phyloP scores from a whole-genome alignment of 92 coral and sea anemone species.

The Parazoanthus swiftii region DNA sequence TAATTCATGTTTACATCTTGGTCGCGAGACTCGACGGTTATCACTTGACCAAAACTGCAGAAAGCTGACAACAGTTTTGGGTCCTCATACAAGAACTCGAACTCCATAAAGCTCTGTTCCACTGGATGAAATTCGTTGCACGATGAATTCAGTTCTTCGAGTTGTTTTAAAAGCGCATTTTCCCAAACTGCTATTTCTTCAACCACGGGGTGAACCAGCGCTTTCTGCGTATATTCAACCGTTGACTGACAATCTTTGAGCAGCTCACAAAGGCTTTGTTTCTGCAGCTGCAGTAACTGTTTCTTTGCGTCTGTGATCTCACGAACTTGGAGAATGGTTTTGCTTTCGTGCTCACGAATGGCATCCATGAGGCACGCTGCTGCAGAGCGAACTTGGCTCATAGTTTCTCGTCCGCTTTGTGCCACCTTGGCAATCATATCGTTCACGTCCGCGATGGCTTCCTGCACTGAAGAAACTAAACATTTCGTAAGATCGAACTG shows the following conservation, averaged over 20 bases:
- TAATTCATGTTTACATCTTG: conserved; percentile 23
- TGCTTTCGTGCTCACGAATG: conserved; percentile 26
- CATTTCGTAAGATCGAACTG: conserved; percentile 10
- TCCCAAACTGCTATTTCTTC: conserved; percentile 42
- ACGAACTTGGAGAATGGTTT: conserved; percentile 30
- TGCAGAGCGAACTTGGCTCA: conserved; percentile 32
- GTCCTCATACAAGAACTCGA: conserved; percentile 29
- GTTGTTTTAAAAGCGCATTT: conserved; percentile 31
- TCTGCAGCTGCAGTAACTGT: conserved; percentile 30
- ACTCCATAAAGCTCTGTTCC: conserved; percentile 34
- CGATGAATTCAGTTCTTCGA: conserved; percentile 22
- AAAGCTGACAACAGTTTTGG: conserved; percentile 28
- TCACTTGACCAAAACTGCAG: conserved; percentile 38
- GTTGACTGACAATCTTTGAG: conserved; percentile 33
- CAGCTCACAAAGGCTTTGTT: conserved; percentile 26
- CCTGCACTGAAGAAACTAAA: conserved; percentile 11
- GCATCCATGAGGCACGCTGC: conserved; percentile 30
- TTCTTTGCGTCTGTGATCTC: conserved; percentile 34
- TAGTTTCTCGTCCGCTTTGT: conserved; percentile 31
- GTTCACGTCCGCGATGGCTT: conserved; percentile 14
- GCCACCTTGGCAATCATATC: conserved; percentile 18
- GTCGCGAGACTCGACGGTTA: not conserved
- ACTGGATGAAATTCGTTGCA: conserved; percentile 28
- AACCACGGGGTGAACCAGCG: conserved; percentile 20
- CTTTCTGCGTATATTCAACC: conserved; percentile 37